Percentiles rank a stretch among this genome's conserved stretches.
These are phyloP conservation scores for Tamias sibiricus DNA, from an alignment of 2,113 vertebrate species.

Conservation along the genomic window DNA sequence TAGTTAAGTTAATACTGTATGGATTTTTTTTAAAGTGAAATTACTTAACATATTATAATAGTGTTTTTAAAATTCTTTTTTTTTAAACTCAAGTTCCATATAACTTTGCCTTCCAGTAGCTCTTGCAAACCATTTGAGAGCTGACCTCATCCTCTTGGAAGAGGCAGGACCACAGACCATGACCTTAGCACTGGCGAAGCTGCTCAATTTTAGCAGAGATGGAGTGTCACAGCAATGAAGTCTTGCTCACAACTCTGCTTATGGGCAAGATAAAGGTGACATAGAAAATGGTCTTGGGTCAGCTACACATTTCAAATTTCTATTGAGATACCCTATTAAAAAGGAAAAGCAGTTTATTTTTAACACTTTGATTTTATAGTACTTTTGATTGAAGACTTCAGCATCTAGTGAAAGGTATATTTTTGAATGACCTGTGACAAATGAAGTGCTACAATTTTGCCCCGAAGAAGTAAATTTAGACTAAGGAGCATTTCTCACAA, in stretches of 20 bases:
- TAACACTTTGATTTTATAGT: background rate
- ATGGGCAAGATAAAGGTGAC: background rate
- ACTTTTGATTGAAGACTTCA: constrained; percentile 19
- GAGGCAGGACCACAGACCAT: background rate
- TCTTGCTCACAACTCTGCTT: background rate
- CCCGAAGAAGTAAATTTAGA: background rate
- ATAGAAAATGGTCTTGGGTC: background rate
- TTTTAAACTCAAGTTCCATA: background rate
- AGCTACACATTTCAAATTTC: constrained; percentile 33
- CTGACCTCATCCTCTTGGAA: background rate
- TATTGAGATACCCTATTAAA: background rate
- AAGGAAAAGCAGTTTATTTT: constrained; percentile 41
- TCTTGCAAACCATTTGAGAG: background rate
- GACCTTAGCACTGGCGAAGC: background rate
- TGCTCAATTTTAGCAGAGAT: background rate
- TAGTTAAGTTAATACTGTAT: background rate
- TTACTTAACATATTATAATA: background rate
- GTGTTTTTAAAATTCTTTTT: background rate
- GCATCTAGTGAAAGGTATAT: background rate
- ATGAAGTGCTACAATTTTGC: background rate
- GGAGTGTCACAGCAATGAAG: background rate
- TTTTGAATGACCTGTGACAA: background rate
- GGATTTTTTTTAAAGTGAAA: background rate
- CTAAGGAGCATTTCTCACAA: background rate
- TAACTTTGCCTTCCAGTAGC: background rate